Evolutionary conservation across 2,888 invertebrate species (phyloP).

Genomic region (Aporophyla lueneburgensis): DNA sequence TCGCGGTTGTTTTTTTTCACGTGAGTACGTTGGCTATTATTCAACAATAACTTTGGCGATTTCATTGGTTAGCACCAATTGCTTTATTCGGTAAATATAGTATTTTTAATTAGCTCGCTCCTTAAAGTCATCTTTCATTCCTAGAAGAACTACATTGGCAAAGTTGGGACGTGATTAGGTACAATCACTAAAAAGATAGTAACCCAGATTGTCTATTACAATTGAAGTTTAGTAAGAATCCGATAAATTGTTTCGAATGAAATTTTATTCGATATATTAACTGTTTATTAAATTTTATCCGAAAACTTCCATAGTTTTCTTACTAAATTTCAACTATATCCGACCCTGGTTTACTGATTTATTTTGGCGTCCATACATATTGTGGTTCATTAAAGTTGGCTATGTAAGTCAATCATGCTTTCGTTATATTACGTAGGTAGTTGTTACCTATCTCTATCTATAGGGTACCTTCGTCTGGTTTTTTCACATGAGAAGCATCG

Average conservation of each 20-base stretch:
- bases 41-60: background rate
- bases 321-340: too few relatives aligned
- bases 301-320: too few relatives aligned
- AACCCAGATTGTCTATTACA: too few relatives aligned
- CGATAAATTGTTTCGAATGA: too few relatives aligned
- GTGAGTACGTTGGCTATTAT: background rate
- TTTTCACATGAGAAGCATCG: conserved; percentile 59
- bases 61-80: background rate
- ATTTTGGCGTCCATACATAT: background rate
- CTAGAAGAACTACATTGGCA: background rate
- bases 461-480: conserved; percentile 10
- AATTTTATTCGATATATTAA: too few relatives aligned
- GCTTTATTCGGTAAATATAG: background rate
- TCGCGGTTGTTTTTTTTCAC: too few relatives aligned
- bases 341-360: too few relatives aligned
- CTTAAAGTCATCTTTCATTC: background rate
- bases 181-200: too few relatives aligned
- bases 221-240: too few relatives aligned
- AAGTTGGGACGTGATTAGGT: background rate
- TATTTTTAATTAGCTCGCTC: background rate
- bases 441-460: background rate
- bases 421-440: background rate
- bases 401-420: background rate
- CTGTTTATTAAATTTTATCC: too few relatives aligned
- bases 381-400: background rate